Evolutionary conservation across 2,888 invertebrate species (phyloP), one percentile per base, ranked within the genome.

Genomic region (Cheilosia grossa): DNA sequence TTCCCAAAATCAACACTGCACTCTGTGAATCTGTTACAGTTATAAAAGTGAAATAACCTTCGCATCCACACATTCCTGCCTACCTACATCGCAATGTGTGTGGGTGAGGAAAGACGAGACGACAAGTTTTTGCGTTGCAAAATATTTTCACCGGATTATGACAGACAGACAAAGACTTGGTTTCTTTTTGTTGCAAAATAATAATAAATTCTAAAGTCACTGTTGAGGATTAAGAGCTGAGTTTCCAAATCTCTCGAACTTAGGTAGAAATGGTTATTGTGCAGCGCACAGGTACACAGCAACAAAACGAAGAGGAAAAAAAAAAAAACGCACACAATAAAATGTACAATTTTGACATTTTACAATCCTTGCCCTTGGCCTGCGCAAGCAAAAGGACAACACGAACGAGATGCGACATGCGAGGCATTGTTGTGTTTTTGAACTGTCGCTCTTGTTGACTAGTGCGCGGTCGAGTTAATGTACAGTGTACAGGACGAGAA

Each of bases 61-160:
- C 3, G 13, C 27, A 9, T 4, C 17, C 69, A 56, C 33, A 37
- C 30, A 27, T 15, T 2, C 10, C 1, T 27, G 2, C 27, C 27
- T 27, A 27, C 6, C 4, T 6, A 13, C 42, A 51, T 30, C 17
- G 27, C 17, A 6, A 56, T 24, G 10, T 44, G 67, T 63, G 73
- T 67, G 49, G 78, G 67, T 79, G 61, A 54, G 13, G 21, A 6
- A 15, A 10, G 51, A 49, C 21, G 51, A 10, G 51, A 49, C 21
- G 51, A 69, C 80, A 66, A 66, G 80, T 83, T 79, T 63, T 44
- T 59, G 24, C 64, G 80, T 75, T 83, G 80, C 80, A 59, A 83
- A 83, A 83, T 83, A 83, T 83, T 83, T 83, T 80, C 80, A 75
- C 69, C 74, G 83, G 74, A 83, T 83, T 83, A 83, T 75, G 83